Base-by-base conservation (phyloP, 1,140 invertebrate genomes). In the Drosophila sp. region DNA sequence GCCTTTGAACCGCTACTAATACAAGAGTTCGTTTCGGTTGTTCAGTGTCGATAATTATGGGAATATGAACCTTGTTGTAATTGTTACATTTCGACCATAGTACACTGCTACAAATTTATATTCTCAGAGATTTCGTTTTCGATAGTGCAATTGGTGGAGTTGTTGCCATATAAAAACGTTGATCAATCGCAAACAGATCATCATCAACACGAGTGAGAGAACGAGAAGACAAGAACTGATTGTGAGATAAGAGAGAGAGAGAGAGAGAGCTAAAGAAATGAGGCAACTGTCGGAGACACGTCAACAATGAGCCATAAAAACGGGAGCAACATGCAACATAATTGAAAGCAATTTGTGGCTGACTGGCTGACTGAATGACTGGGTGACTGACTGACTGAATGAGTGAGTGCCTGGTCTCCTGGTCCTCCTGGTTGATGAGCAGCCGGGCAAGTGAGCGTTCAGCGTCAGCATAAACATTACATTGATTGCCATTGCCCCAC, bases 271-370 rank as follows among this genome's bases (percentile, higher is more conserved):
- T 40, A 60, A 74, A 72, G 50, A 38, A 11, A 38, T 11, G 60
- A 57, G 47, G 67, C 70, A 81, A 76, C 63, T 58, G 60, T 30
- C 44, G 55, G 72, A 83, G 84, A 83, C 76, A 87, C 83, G 83
- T 86, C 84, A 89, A 75, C 83, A 72, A 80, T 75, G 72, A 76
- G 84, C 72, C 76, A 80, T 83, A 83, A 87, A 87, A 87, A 87
- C 84, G 84, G 84, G 84, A 87, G 84, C 84, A 87, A 71, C 80
- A 77, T 89, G 84, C 84, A 87, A 84, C 84, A 80, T 87, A 89
- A 87, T 87, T 87, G 84, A 87, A 87, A 87, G 84, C 84, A 87
- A 87, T 87, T 87, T 87, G 84, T 82, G 84, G 84, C 84, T 79
- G 82, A 76, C 74, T 76, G 47, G 66, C 58, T 78, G 66, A 30